Percentiles rank a stretch among this genome's conserved stretches.
These are phyloP conservation scores for Pteropus rufus DNA, from an alignment of 2,797 vertebrate species.

Conservation along the genomic window DNA sequence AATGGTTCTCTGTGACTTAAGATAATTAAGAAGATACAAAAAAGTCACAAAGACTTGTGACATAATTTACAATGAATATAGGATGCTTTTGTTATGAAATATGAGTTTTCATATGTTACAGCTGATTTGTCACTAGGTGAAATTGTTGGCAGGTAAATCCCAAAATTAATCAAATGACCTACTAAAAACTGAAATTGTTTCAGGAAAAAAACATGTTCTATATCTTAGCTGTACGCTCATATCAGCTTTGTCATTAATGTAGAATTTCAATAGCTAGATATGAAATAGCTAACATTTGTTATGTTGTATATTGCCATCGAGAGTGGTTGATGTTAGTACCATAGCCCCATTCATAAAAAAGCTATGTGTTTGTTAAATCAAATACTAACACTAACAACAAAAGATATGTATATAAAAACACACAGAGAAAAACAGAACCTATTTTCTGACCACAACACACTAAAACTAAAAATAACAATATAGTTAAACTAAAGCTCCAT, in stretches of 20 bases:
- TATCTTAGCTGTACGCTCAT: background rate
- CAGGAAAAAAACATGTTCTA: background rate
- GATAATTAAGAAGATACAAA: constrained; percentile 19
- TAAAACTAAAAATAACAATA: constrained; percentile 12
- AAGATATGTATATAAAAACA: background rate
- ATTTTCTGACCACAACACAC: background rate
- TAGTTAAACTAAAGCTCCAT: constrained; percentile 1
- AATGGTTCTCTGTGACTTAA: background rate
- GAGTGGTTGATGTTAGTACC: background rate
- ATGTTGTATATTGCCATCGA: background rate
- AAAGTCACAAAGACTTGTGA: background rate
- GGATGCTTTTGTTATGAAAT: constrained; percentile 13
- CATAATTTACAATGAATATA: background rate
- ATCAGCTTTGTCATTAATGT: background rate
- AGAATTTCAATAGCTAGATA: background rate
- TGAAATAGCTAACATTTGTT: background rate
- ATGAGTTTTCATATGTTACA: background rate
- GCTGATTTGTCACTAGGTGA: background rate
- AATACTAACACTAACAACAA: constrained; percentile 8
- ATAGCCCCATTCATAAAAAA: background rate
- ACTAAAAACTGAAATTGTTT: constrained; percentile 39
- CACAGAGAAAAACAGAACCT: background rate
- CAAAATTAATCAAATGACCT: constrained; percentile 43
- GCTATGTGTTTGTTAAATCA: background rate
- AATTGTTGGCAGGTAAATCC: background rate